These are phyloP conservation scores for Onychomys arenicola DNA, from an alignment of 2,797 vertebrate species.

Conservation along the genomic window DNA sequence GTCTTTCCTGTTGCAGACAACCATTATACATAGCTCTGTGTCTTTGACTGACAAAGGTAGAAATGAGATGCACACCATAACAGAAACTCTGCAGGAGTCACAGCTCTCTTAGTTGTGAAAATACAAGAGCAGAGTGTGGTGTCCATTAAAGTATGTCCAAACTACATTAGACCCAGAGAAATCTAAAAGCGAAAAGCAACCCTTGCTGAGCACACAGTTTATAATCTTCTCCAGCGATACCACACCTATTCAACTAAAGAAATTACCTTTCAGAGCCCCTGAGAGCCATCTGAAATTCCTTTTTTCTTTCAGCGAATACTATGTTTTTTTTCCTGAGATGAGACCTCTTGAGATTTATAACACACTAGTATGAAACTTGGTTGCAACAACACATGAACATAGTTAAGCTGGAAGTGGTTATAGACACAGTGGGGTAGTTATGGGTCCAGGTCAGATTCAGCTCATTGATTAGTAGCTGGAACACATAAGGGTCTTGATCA, in stretches of 20 bases:
- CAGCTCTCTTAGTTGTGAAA: neutral
- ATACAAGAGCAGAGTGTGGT: neutral
- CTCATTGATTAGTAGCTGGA: neutral
- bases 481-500: neutral
- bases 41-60: neutral
- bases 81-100: neutral
- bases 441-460: neutral
- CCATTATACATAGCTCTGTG: neutral
- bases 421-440: neutral
- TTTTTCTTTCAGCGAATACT: neutral
- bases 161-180: neutral
- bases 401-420: neutral
- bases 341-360: neutral
- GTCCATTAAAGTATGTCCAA: neutral
- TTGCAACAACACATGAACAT: neutral
- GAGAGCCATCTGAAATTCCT: neutral
- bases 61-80: neutral
- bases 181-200: neutral
- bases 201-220: neutral
- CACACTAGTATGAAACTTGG: neutral
- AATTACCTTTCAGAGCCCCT: neutral
- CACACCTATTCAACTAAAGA: neutral
- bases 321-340: slow-evolving; percentile 50
- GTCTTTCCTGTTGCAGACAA: neutral
- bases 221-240: slow-evolving; percentile 11